Conservation (phyloP, 2,797 vertebrate species). For the Chelon labrosus region DNA sequence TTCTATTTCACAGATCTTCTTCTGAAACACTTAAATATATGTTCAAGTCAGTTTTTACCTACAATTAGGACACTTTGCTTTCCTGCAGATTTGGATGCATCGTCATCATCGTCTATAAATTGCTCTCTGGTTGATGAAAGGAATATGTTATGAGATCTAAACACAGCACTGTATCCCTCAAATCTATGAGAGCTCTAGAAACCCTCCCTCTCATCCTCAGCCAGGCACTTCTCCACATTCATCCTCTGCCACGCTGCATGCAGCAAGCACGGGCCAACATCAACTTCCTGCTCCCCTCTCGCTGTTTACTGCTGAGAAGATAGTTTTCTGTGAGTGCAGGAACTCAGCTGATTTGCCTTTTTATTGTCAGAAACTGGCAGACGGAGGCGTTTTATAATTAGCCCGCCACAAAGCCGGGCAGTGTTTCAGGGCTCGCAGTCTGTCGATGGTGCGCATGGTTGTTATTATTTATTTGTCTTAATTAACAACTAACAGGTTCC, state of each 20-base stretch:
- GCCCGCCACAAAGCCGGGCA: slow-evolving; percentile 6
- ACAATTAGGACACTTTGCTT: neutral
- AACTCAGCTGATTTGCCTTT: slow-evolving; percentile 24
- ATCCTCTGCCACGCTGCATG: slow-evolving; percentile 23
- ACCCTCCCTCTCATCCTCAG: slow-evolving; percentile 63
- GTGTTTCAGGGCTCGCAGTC: slow-evolving; percentile 29
- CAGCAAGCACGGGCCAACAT: slow-evolving; percentile 38
- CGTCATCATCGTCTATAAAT: slow-evolving; percentile 41
- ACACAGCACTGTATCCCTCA: slow-evolving; percentile 58
- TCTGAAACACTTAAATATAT: neutral
- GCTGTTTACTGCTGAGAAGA: slow-evolving; percentile 26
- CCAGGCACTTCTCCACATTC: slow-evolving; percentile 53
- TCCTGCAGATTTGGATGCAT: slow-evolving; percentile 11
- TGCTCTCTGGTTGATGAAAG: slow-evolving; percentile 32
- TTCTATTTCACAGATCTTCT: no score
- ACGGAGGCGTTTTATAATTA: slow-evolving; percentile 23
- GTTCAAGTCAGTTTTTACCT: neutral
- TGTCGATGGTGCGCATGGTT: slow-evolving; percentile 11
- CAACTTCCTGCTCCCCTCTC: slow-evolving; percentile 59
- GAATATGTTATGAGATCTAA: slow-evolving; percentile 49
- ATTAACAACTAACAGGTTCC: slow-evolving; percentile 33
- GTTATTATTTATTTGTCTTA: slow-evolving; percentile 35
- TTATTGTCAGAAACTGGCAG: slow-evolving; percentile 21
- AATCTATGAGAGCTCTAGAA: slow-evolving; percentile 28
- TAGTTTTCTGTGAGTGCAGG: neutral